Evolutionary conservation across 1,140 invertebrate species (phyloP), one percentile per base, ranked within the genome.

Genomic region (Drosophila malerkotliana): DNA sequence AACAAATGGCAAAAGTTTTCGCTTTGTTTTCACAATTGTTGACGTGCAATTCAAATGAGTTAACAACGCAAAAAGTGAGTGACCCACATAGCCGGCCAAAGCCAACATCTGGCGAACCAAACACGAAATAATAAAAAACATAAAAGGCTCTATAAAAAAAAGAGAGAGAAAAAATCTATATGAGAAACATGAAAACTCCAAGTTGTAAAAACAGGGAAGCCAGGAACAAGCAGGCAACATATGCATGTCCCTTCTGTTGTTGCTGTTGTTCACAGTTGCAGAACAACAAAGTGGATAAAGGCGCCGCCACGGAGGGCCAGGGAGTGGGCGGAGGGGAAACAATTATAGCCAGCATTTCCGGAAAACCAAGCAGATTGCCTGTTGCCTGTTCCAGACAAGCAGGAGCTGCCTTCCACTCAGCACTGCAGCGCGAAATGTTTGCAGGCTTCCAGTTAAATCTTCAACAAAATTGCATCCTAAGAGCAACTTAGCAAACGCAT

Each of bases 41-140:
- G 82, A 88, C 82, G 83, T 82, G 78, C 83, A 79, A 88, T 88
- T 82, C 83, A 79, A 87, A 87, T 82, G 83, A 87, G 82, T 84
- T 84, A 84, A 84, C 76, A 84, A 52, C 72, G 49, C 72, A 79
- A 84, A 76, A 85, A 81, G 81, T 85, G 78, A 81, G 81, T 85
- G 82, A 85, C 82, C 82, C 72, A 85, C 69, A 82, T 85, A 64
- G 63, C 60, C 52, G 48, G 34, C 63, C 66, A 69, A 48, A 68
- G 62, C 66, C 54, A 72, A 59, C 82, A 77, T 53, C 72, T 69
- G 66, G 66, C 66, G 30, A 56, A 53, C 63, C 63, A 32, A 41
- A 53, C 51, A 68, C 34, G 47, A 59, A 59, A 48, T 48, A 39
- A 62, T 52, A 30, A 53, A 18, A 47, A 49, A 32, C 34, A 59